These are phyloP conservation scores for Hypotaenidia philippensis DNA, from an alignment of 2,797 vertebrate genomes.

Conservation along the genomic window DNA sequence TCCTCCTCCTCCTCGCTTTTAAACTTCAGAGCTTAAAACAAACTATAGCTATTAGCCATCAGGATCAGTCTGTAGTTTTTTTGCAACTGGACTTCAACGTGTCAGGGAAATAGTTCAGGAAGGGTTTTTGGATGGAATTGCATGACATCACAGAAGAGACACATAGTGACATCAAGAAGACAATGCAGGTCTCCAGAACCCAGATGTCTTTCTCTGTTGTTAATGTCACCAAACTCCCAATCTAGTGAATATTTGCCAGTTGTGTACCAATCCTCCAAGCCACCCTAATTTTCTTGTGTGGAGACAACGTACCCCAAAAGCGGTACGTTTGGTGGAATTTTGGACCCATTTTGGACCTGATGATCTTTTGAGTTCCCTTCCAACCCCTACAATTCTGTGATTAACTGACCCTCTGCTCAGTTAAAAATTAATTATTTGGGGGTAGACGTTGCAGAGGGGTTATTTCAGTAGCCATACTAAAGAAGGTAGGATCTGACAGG, in stretches of 20 bases:
- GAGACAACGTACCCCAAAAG: neutral
- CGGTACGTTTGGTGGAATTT: neutral
- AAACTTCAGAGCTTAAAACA: neutral
- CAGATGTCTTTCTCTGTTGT: neutral
- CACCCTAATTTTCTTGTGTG: rapidly evolving
- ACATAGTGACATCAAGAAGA: neutral
- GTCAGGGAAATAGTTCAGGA: neutral
- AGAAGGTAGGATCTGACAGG: neutral
- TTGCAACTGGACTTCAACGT: neutral
- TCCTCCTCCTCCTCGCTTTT: neutral
- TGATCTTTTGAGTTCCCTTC: no score
- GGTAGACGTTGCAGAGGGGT: neutral
- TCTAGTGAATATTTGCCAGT: neutral
- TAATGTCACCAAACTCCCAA: neutral
- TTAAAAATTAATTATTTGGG: neutral
- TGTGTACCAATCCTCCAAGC: neutral
- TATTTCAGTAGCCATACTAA: neutral
- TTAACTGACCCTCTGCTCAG: neutral
- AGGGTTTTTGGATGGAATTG: neutral
- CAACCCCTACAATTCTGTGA: no score
- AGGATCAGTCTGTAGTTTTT: neutral
- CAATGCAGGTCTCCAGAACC: neutral
- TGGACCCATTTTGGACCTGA: no score
- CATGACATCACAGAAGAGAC: neutral
- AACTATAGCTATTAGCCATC: neutral